Evolutionary conservation across 2,113 vertebrate genomes (phyloP).

Genomic region (Grallaria varia): DNA sequence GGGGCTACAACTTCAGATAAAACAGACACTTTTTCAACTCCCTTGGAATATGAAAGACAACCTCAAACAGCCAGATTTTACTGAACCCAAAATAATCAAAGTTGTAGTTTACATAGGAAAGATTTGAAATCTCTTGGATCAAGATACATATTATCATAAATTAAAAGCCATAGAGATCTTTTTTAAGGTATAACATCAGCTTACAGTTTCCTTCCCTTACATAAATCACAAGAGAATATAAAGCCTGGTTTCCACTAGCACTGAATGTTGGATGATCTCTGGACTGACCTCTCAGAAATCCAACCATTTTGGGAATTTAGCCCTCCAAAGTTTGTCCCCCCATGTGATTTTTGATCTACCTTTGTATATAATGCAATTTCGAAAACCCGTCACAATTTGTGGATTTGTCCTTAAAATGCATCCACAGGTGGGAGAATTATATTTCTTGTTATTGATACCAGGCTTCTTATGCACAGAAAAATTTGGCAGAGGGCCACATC

Average conservation of each 20-base stretch:
- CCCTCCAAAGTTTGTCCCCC: neutral
- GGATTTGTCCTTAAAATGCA: neutral
- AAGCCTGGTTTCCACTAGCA: neutral
- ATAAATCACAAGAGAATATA: neutral
- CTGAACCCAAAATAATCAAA: neutral
- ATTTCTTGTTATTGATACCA: neutral
- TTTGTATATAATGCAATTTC: neutral
- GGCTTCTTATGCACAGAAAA: neutral
- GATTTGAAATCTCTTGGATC: neutral
- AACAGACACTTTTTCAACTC: neutral
- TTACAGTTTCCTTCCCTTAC: neutral
- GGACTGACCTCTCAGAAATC: neutral
- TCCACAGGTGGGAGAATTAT: neutral
- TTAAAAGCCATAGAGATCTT: neutral
- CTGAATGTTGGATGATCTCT: neutral
- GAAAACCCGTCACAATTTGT: neutral
- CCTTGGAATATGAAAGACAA: neutral
- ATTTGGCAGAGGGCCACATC: neutral
- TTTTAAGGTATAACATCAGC: neutral
- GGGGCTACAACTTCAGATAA: neutral
- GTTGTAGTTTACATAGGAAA: neutral
- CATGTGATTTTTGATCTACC: neutral
- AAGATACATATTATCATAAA: neutral
- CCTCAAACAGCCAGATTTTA: neutral
- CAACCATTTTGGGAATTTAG: neutral